Base-by-base conservation (phyloP, 2,797 vertebrate species). In the Loris lydekkerianus region DNA sequence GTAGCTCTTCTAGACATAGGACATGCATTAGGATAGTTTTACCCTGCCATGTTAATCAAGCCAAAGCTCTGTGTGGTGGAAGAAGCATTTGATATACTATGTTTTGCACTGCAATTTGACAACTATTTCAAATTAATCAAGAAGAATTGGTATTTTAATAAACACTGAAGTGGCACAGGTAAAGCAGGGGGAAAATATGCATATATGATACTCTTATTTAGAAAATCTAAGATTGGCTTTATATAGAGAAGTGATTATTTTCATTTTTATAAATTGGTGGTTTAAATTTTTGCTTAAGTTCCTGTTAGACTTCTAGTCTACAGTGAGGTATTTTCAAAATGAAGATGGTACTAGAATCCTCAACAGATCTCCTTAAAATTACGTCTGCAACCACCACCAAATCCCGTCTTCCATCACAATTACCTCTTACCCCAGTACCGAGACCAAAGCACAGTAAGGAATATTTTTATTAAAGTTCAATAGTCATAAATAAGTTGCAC, bases 391-490 rank as follows among this genome's bases (percentile, higher is more conserved):
- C 31, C 13, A 92, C 7, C 72, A 91, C 21, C 37, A 89, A 53
- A 61, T 86, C 61, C 25, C 14, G 2, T 73, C 67, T 80, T 86
- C 7, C 25, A 70, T 14, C 84, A 94, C 23, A 86, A 1, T 80
- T 70, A 70, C 49, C 25, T 34, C 31, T 4, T 5, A 34, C 58
- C 11, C 49, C 10, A 91, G 69, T 67, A 80, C 27, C 83, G 75
- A 96, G 49, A 81, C 76, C 77, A 77, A 95, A 81, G 34, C 95
- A 95, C 91, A 94, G 86, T 97, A 93, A 75, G 21, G 78, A 96
- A 56, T 73, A 53, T 96, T 97, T 97, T 97, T 97, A 98, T 96
- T 97, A 89, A 78, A 93, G 67, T 86, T 89, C 40, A 75, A 2
- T 94, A 77, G 94, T 97, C 76, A 85, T 81, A 92, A 93, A 80